Conservation (phyloP, 1,140 invertebrate genomes). For the Cheumatopsyche charites region DNA sequence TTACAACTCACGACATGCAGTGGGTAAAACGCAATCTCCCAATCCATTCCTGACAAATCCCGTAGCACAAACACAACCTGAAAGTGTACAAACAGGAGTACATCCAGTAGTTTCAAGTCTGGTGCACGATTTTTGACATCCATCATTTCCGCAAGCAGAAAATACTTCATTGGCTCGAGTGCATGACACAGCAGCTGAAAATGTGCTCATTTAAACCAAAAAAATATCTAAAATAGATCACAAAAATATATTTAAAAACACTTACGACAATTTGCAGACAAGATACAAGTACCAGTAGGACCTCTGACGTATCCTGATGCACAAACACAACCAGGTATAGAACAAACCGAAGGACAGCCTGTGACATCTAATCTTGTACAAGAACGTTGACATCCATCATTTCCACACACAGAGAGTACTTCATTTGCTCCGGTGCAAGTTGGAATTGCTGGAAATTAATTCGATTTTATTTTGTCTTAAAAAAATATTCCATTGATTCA, state of each 20-base stretch:
- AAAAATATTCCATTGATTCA: too few relatives aligned
- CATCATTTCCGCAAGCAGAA: not conserved
- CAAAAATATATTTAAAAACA: not conserved
- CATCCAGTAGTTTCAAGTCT: not conserved
- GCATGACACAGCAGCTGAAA: not conserved
- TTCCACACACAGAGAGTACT: conserved; percentile 21
- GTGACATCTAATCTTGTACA: conserved; percentile 7
- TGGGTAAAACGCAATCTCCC: conserved; percentile 5
- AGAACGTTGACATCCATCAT: conserved; percentile 32
- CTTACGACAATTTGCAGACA: not conserved
- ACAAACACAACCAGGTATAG: not conserved
- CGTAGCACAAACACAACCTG: conserved; percentile 2
- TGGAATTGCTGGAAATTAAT: too few relatives aligned
- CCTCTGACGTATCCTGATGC: not conserved
- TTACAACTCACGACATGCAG: not conserved
- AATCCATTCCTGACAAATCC: conserved; percentile 4
- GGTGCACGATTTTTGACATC: not conserved
- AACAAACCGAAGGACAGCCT: not conserved
- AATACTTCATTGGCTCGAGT: not conserved
- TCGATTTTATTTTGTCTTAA: too few relatives aligned
- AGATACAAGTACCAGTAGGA: not conserved
- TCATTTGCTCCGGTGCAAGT: not conserved
- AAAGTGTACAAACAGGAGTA: not conserved
- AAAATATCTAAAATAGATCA: too few relatives aligned
- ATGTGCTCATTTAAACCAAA: not conserved